Evolutionary conservation across 2,888 invertebrate genomes (phyloP), one percentile per base, ranked within the genome.

Genomic region (Cephus pygmeus): DNA sequence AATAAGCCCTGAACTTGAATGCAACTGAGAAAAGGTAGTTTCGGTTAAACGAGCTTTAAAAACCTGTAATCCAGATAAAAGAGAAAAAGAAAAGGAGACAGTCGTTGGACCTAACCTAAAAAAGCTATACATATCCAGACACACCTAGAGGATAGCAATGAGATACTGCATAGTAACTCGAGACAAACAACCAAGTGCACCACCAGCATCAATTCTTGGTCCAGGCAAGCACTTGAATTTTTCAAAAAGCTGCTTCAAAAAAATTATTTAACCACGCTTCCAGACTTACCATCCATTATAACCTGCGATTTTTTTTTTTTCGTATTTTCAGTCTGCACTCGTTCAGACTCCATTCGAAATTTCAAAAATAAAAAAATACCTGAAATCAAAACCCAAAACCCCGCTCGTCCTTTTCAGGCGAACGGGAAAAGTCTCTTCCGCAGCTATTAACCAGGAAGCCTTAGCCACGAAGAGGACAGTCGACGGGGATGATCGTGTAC

Each of bases 11-110:
- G 23, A 74, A 15, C 74, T 79, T 80, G 81, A 83, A 83, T 84
- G 82, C 81, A 77, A 76, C 81, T 82, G 34, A 75, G 76, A 76
- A 80, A 79, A 80, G 79, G 81, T 79, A 83, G 82, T 82, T 84
- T 83, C 83, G 80, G 84, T 85, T 83, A 83, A 87, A 85, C 83
- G 83, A 84, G 81, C 81, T 85, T 83, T 75, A 77, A 83, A 83
- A 82, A 81, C 81, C 78, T 81, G 85, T 81, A 87, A 84, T 71
- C 6, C 56, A 23, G 23, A 56, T 15, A 56, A 56, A 56, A 23
- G 31, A 75, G 56, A 30, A 34, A 40, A 71, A 35, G 33, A 23
- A 9, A 73, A 30, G 33, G 71, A 56, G 56, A 56, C 2, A 9
- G 23, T 56, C 56, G 56, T 23, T 6, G 56, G 23, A 56, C 40